phyloP scores from a whole-genome alignment of 2,113 vertebrate genomes.

The Ailuropoda melanoleuca region DNA sequence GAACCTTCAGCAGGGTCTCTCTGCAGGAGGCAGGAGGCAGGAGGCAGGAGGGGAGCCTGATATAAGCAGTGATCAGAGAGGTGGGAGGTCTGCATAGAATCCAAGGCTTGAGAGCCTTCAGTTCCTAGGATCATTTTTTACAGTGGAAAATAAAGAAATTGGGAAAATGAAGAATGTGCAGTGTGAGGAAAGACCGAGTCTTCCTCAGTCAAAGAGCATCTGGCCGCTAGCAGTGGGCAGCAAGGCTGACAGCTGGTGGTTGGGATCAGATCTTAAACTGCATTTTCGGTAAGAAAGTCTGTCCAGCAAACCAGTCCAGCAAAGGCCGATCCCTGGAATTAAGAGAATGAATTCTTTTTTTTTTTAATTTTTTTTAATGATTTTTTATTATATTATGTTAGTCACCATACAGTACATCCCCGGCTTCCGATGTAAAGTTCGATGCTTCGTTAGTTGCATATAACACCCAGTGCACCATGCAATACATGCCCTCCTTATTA shows the following conservation, averaged over 20 bases:
- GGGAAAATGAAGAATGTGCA: background rate
- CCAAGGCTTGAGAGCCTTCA: background rate
- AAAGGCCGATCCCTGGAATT: background rate
- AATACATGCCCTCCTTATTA: too few relatives aligned
- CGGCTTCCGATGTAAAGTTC: too few relatives aligned
- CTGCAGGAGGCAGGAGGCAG: background rate
- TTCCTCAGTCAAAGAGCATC: background rate
- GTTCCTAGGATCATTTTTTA: background rate
- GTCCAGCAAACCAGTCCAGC: background rate
- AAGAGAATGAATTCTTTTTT: background rate
- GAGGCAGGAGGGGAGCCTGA: too few relatives aligned
- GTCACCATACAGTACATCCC: too few relatives aligned
- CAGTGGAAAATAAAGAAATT: background rate
- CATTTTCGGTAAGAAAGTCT: background rate
- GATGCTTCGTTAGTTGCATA: too few relatives aligned
- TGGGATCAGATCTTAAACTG: background rate
- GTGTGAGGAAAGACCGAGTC: background rate
- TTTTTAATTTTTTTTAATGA: too few relatives aligned
- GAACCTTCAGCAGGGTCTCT: background rate
- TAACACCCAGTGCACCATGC: too few relatives aligned
- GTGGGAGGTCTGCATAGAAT: too few relatives aligned
- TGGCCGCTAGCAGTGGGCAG: background rate
- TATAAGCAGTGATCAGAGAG: too few relatives aligned
- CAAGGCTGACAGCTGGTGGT: too few relatives aligned
- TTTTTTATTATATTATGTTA: too few relatives aligned